These are phyloP conservation scores for Tuberolachnus salignus DNA, from an alignment of 2,888 invertebrate species.

Conservation along the genomic window DNA sequence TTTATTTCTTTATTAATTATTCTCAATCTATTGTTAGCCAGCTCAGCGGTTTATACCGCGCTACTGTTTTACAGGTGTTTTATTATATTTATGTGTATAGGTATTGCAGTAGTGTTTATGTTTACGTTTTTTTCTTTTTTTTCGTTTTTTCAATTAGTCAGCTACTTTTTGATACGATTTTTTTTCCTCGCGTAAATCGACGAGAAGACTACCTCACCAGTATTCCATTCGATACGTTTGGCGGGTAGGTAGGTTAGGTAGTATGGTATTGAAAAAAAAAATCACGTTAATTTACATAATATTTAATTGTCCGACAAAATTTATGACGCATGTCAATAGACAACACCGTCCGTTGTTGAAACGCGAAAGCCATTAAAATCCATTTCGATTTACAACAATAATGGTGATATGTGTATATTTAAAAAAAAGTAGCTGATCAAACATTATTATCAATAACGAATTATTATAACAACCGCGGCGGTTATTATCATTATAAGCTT, in stretches of 20 bases:
- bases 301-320: slow-evolving; percentile 30
- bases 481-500: no score
- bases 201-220: no score
- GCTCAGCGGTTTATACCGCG: not conserved
- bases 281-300: slow-evolving; percentile 23
- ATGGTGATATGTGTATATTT: not conserved
- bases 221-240: slow-evolving; percentile 12
- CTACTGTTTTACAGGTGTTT: not conserved
- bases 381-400: not conserved
- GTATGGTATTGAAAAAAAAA: not conserved
- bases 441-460: not conserved
- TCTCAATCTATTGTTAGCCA: slow-evolving; percentile 26
- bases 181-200: not conserved
- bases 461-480: not conserved
- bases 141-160: not conserved
- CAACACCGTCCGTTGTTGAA: slow-evolving; percentile 31
- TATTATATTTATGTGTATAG: no score
- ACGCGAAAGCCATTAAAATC: slow-evolving; percentile 23
- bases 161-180: not conserved
- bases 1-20: not conserved
- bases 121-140: slow-evolving; percentile 3
- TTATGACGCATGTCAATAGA: slow-evolving; percentile 39
- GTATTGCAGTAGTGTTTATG: not conserved
- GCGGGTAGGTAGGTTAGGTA: no score
- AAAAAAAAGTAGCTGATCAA: not conserved